Evolutionary conservation across 2,797 vertebrate genomes (phyloP).

Genomic region (Eulemur coronatus): DNA sequence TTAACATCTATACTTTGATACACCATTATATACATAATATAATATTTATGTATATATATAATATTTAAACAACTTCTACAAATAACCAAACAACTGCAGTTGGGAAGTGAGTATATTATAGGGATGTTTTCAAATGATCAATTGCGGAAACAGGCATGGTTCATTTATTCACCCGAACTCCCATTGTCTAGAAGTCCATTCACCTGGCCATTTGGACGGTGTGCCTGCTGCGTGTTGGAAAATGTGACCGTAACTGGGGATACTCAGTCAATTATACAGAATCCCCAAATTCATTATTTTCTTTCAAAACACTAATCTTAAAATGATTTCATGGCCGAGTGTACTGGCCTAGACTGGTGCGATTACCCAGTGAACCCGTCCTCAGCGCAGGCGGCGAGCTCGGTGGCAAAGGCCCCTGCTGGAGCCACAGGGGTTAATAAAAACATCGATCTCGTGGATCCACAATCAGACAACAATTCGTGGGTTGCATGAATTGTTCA

Average conservation of each 20-base stretch:
- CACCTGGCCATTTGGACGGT: not conserved
- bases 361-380: accelerated
- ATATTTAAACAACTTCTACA: not conserved
- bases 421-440: not conserved
- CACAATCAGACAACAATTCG: no score
- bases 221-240: not conserved
- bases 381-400: accelerated
- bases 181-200: not conserved
- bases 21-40: not conserved
- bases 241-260: not conserved
- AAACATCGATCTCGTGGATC: not conserved
- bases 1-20: not conserved
- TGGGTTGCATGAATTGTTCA: not conserved
- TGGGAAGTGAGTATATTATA: no score
- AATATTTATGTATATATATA: not conserved
- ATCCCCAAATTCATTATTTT: not conserved
- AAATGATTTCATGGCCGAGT: accelerated
- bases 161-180: not conserved
- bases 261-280: not conserved
- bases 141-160: not conserved
- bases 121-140: not conserved
- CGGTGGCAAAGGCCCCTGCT: accelerated
- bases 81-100: not conserved
- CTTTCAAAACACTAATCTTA: not conserved
- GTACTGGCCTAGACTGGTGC: no score